Evolutionary conservation across 2,797 vertebrate genomes (phyloP).

Genomic region (Siniperca obscura): DNA sequence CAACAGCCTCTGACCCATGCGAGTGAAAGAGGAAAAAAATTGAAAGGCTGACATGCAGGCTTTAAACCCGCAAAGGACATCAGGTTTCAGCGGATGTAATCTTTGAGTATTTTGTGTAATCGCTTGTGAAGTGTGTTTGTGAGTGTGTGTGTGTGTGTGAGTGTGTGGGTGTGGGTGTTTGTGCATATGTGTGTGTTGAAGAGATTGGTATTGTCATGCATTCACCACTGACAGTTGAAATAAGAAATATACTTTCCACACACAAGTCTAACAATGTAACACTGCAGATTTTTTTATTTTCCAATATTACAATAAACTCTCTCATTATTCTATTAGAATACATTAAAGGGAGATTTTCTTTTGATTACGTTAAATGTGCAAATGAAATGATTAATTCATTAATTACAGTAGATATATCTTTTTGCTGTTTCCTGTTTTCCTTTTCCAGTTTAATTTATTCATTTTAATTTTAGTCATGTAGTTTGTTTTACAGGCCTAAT

Average conservation of each 20-base stretch:
- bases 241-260: conserved; percentile 41
- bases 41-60: conserved; percentile 77
- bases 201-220: conserved; percentile 50
- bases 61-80: conserved; percentile 77
- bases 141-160: conserved; percentile 18
- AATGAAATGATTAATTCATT: neutral
- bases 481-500: neutral
- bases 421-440: neutral
- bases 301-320: neutral
- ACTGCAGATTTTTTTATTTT: neutral
- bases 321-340: neutral
- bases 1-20: conserved; percentile 87
- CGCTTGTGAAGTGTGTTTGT: conserved; percentile 60
- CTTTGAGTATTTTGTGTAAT: conserved; percentile 78
- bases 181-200: conserved; percentile 31
- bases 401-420: neutral
- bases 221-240: conserved; percentile 41
- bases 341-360: neutral
- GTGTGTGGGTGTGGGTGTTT: conserved; percentile 27
- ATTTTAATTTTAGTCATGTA: neutral
- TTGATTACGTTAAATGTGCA: neutral
- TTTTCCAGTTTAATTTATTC: neutral
- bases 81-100: conserved; percentile 80
- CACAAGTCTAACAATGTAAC: conserved; percentile 6
- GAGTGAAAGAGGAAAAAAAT: conserved; percentile 76